These are phyloP conservation scores for Pseudococcus jackbeardsleyi DNA, from an alignment of 2,888 invertebrate genomes.

Conservation along the genomic window DNA sequence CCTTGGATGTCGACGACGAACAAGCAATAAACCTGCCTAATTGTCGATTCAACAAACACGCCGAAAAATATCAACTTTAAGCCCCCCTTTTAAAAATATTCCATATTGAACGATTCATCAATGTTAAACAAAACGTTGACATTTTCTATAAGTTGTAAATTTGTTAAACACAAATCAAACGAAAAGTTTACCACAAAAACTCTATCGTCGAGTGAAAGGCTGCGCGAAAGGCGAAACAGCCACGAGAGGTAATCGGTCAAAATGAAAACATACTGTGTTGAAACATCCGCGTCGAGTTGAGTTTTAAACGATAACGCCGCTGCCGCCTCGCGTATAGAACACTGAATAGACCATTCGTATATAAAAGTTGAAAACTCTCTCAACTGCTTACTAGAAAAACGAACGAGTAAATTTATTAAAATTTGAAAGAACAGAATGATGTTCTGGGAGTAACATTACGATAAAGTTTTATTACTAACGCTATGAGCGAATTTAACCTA, in stretches of 20 bases:
- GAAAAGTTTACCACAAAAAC: slow-evolving; percentile 26
- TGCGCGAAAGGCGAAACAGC: neutral
- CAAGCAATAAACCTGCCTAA: neutral
- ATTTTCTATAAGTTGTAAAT: neutral
- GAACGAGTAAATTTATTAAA: slow-evolving; percentile 43
- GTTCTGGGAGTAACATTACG: slow-evolving; percentile 32
- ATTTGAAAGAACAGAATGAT: slow-evolving; percentile 43
- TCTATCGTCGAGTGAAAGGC: neutral
- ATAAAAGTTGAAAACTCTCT: slow-evolving; percentile 31
- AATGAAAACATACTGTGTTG: slow-evolving; percentile 38
- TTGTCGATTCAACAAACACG: neutral
- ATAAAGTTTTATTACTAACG: slow-evolving; percentile 42
- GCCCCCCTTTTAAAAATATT: neutral
- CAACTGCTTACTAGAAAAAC: neutral
- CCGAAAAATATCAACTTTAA: neutral
- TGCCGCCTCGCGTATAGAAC: neutral
- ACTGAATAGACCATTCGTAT: slow-evolving; percentile 32
- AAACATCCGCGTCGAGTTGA: slow-evolving; percentile 28
- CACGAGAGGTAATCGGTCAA: slow-evolving; percentile 19
- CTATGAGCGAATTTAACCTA: slow-evolving; percentile 39
- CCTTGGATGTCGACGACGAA: neutral
- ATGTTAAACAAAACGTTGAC: neutral
- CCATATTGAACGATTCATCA: slow-evolving; percentile 25
- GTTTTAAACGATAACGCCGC: neutral
- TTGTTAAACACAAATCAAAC: slow-evolving; percentile 27